These are phyloP conservation scores for Kryptopterus vitreolus DNA, from an alignment of 2,797 vertebrate species.

Conservation along the genomic window DNA sequence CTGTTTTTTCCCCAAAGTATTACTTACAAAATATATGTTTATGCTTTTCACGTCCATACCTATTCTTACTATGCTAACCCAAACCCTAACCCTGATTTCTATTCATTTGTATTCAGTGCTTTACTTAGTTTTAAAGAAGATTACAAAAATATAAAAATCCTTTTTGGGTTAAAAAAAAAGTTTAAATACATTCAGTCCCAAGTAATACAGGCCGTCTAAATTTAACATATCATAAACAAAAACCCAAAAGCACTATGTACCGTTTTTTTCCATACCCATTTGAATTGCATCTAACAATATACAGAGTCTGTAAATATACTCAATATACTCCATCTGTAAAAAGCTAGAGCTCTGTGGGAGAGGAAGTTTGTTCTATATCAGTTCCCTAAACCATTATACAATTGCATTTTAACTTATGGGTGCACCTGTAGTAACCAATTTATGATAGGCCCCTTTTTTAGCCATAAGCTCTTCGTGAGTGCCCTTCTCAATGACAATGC, in stretches of 20 bases:
- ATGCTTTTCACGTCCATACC: neutral
- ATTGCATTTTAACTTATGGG: slow-evolving; percentile 70
- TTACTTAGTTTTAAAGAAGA: neutral
- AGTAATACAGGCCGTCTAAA: neutral
- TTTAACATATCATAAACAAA: neutral
- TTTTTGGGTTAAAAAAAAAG: neutral
- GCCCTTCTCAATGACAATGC: slow-evolving; percentile 75
- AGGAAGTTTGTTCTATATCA: neutral
- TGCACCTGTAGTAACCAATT: slow-evolving; percentile 80
- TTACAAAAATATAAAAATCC: neutral
- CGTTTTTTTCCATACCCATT: neutral
- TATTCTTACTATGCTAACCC: too few relatives aligned
- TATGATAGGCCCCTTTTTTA: slow-evolving; percentile 74
- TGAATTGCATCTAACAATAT: neutral
- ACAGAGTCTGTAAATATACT: neutral
- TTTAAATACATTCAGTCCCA: neutral
- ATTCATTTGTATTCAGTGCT: neutral
- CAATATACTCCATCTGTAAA: neutral
- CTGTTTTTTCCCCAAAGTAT: neutral
- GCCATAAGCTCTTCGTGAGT: slow-evolving; percentile 77
- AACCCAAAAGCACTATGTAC: neutral
- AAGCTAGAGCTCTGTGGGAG: neutral
- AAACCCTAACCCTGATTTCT: too few relatives aligned
- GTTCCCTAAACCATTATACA: neutral
- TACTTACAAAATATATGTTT: neutral